Evolutionary conservation across 2,113 vertebrate genomes (phyloP).

Genomic region (Entosphenus tridentatus): DNA sequence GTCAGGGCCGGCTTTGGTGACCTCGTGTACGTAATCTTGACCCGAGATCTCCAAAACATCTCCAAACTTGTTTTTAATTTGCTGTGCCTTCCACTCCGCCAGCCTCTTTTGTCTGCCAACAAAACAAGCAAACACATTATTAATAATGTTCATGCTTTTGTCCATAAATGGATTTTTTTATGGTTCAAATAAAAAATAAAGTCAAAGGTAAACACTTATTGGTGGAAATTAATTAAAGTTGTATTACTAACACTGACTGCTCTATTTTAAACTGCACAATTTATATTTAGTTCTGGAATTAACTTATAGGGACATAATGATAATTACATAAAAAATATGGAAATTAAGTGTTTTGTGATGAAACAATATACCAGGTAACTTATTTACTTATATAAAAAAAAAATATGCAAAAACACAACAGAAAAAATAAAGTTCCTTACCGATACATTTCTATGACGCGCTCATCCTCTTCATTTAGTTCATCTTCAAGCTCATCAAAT

Average conservation of each 20-base stretch:
- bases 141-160: constrained; percentile 1
- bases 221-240: not conserved
- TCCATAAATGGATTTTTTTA: not conserved
- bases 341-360: constrained; percentile 10
- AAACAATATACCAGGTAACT: not conserved
- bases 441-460: constrained; percentile 77
- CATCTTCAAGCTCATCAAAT: constrained; percentile 79
- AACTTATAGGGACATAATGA: not conserved
- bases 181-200: constrained; percentile 1
- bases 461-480: constrained; percentile 80
- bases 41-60: constrained; percentile 67
- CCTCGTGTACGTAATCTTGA: constrained; percentile 76
- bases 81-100: constrained; percentile 62
- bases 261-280: not conserved
- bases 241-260: not conserved
- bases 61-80: constrained; percentile 54
- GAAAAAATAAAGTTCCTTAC: constrained; percentile 20
- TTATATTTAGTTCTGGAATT: not conserved
- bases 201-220: not conserved
- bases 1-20: constrained; percentile 57
- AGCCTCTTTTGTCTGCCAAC: constrained; percentile 48
- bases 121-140: not conserved
- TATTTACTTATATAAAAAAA: constrained; percentile 8
- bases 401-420: not conserved
- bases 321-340: not conserved